Evolutionary conservation across 2,797 vertebrate genomes (phyloP).

Genomic region (Rhabdophis nuchalis): DNA sequence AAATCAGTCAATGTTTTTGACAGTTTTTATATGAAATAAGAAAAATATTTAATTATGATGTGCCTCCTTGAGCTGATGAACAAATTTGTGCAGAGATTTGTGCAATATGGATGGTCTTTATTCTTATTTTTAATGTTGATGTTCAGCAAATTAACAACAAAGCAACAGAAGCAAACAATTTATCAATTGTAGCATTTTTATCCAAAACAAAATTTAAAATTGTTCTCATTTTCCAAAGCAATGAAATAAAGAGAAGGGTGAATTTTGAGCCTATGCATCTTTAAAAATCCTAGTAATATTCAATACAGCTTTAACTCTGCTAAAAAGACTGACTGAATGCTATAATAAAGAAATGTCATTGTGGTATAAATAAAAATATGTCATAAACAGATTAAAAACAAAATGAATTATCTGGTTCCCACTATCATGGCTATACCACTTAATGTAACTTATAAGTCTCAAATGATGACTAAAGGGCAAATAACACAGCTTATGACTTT

Average conservation of each 20-base stretch:
- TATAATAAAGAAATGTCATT: neutral
- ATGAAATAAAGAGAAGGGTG: neutral
- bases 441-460: neutral
- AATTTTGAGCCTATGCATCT: neutral
- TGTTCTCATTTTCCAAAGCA: neutral
- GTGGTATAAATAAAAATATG: neutral
- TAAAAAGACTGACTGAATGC: neutral
- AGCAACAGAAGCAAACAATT: neutral
- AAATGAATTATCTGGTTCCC: neutral
- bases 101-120: neutral
- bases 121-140: neutral
- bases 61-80: neutral
- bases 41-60: neutral
- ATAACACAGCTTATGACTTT: neutral
- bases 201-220: neutral
- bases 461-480: neutral
- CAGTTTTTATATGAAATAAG: constrained; percentile 22
- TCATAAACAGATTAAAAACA: neutral
- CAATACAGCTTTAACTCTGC: neutral
- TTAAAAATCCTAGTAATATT: neutral
- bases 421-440: neutral
- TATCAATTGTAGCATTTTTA: neutral
- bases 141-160: neutral
- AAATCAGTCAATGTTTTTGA: constrained; percentile 26
- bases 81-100: neutral